phyloP scores from a whole-genome alignment of 2,797 vertebrate species.

The Graptemys geographica region DNA sequence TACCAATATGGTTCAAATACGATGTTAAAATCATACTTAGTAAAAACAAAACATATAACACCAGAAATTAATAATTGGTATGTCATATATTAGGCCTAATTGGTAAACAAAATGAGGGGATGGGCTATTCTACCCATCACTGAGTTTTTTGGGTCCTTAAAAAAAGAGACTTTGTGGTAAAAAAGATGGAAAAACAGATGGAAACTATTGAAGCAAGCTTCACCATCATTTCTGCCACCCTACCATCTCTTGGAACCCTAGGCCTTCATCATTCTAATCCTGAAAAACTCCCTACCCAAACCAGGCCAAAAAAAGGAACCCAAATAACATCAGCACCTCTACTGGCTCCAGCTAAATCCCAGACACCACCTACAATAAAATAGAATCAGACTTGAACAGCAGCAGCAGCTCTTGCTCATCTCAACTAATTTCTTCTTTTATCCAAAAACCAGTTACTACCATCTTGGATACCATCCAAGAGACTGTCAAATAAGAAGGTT shows the following conservation, averaged over 20 bases:
- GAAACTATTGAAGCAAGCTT: neutral
- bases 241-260: neutral
- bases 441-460: too few species aligned
- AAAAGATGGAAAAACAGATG: too few species aligned
- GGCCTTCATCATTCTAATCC: neutral
- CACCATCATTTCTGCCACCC: neutral
- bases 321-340: too few species aligned
- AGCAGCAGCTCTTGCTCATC: too few species aligned
- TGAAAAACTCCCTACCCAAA: neutral
- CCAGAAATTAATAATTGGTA: too few species aligned
- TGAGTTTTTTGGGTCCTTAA: neutral
- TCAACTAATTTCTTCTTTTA: too few species aligned
- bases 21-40: neutral
- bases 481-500: too few species aligned
- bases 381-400: too few species aligned
- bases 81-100: neutral
- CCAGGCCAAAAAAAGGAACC: too few species aligned
- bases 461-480: too few species aligned
- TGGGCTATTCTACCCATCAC: neutral
- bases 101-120: neutral
- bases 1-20: neutral
- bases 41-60: neutral
- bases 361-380: too few species aligned
- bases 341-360: too few species aligned
- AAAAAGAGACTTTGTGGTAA: neutral